These are phyloP conservation scores for Aleiodes sp. DNA, from an alignment of 1,140 invertebrate genomes.

Conservation along the genomic window DNA sequence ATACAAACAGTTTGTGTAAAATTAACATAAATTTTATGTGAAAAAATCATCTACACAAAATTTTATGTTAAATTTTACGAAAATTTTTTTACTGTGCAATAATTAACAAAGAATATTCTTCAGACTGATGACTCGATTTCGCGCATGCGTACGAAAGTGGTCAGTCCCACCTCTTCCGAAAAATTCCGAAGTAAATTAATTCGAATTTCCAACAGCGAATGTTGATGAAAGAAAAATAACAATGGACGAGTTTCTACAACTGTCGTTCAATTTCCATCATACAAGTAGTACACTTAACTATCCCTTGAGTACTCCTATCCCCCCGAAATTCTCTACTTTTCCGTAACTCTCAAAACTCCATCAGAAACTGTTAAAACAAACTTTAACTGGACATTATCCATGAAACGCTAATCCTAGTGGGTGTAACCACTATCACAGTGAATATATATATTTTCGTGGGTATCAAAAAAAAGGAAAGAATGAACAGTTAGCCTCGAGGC, in stretches of 20 bases:
- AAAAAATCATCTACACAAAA: too few species aligned
- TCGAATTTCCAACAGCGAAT: slow-evolving; percentile 38
- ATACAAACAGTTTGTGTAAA: too few species aligned
- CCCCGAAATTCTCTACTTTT: too few species aligned
- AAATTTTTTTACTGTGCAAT: too few species aligned
- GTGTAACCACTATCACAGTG: slow-evolving; percentile 15
- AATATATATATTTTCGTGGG: too few species aligned
- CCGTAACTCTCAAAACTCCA: slow-evolving; percentile 57
- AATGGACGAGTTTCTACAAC: slow-evolving; percentile 33
- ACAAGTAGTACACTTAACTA: slow-evolving; percentile 14
- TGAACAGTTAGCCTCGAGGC: neutral
- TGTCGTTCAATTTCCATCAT: slow-evolving; percentile 1
- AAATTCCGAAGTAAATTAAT: neutral
- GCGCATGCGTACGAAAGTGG: too few species aligned
- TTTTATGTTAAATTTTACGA: too few species aligned
- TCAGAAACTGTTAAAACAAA: slow-evolving; percentile 53
- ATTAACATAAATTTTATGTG: too few species aligned
- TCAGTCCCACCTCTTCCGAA: neutral
- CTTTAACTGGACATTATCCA: slow-evolving; percentile 43
- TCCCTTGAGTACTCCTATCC: slow-evolving; percentile 39
- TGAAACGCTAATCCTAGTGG: slow-evolving; percentile 47
- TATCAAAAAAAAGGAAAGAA: neutral
- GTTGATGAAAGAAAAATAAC: slow-evolving; percentile 26
- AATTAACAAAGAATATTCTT: too few species aligned
- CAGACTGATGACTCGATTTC: too few species aligned